A percentile compares a stretch with the other conserved stretches of the same genome.
Conservation (phyloP, 2,113 vertebrate species). For the Perca fluviatilis region DNA sequence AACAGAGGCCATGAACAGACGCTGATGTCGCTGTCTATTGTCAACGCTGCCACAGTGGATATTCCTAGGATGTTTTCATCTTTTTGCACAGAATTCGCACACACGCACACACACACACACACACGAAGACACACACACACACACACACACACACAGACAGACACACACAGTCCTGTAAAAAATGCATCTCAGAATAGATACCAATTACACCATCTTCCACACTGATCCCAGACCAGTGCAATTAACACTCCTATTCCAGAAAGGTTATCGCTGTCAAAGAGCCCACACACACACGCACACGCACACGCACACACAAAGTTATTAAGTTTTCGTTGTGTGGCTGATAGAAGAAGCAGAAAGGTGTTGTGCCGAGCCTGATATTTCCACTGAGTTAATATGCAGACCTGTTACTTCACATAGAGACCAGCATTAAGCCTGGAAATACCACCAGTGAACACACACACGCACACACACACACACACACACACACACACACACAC, state of each 20-base stretch:
- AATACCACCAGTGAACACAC: conserved; percentile 56
- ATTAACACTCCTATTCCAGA: conserved; percentile 75
- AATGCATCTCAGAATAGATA: conserved; percentile 53
- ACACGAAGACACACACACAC: neutral
- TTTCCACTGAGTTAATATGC: conserved; percentile 75
- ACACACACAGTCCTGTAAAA: conserved; percentile 44
- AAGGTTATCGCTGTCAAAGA: conserved; percentile 79
- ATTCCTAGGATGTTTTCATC: neutral
- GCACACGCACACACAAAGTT: conserved; percentile 36
- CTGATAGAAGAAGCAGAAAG: conserved; percentile 64
- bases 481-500: conserved; percentile 11
- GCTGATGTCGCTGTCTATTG: neutral
- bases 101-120: neutral
- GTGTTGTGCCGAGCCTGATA: conserved; percentile 70
- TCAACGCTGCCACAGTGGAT: neutral
- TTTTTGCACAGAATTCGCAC: too few relatives aligned
- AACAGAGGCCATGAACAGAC: neutral
- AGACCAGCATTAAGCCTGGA: conserved; percentile 53
- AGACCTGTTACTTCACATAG: conserved; percentile 69
- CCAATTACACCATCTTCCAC: conserved; percentile 68
- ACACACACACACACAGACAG: conserved; percentile 9
- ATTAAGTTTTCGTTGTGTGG: conserved; percentile 70
- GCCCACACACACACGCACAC: conserved; percentile 31
- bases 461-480: conserved; percentile 30
- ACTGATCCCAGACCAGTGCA: conserved; percentile 75